phyloP scores from a whole-genome alignment of 2,113 vertebrate species.

The Rissa tridactyla region DNA sequence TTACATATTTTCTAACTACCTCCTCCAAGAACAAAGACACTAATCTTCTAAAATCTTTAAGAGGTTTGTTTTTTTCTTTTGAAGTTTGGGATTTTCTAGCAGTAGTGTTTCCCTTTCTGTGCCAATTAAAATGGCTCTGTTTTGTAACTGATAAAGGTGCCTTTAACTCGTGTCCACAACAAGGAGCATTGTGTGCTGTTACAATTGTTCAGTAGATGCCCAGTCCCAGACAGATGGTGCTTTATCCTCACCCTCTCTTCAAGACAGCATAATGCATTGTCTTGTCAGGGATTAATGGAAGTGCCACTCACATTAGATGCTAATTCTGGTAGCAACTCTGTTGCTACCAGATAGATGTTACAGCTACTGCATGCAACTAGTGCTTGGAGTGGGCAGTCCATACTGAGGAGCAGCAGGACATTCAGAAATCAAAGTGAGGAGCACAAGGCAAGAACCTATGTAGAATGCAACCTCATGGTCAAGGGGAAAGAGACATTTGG shows the following conservation, averaged over 20 bases:
- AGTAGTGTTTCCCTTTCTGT: neutral
- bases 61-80: neutral
- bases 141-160: slow-evolving; percentile 16
- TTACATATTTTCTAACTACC: neutral
- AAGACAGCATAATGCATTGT: slow-evolving; percentile 3
- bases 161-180: neutral
- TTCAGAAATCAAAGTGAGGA: neutral
- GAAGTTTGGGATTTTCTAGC: neutral
- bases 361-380: neutral
- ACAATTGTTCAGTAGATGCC: neutral
- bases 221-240: slow-evolving; percentile 14
- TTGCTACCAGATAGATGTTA: neutral
- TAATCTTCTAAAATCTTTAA: neutral
- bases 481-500: neutral
- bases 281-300: slow-evolving; percentile 21
- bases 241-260: slow-evolving; percentile 28
- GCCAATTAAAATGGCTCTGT: neutral
- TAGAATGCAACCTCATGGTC: neutral
- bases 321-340: slow-evolving; percentile 6
- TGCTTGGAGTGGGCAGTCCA: neutral
- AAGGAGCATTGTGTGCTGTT: neutral
- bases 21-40: neutral
- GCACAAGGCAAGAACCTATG: neutral
- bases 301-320: neutral
- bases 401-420: neutral